Base-by-base conservation (phyloP, 2,113 vertebrate genomes). In the Psittacara wagleri region DNA sequence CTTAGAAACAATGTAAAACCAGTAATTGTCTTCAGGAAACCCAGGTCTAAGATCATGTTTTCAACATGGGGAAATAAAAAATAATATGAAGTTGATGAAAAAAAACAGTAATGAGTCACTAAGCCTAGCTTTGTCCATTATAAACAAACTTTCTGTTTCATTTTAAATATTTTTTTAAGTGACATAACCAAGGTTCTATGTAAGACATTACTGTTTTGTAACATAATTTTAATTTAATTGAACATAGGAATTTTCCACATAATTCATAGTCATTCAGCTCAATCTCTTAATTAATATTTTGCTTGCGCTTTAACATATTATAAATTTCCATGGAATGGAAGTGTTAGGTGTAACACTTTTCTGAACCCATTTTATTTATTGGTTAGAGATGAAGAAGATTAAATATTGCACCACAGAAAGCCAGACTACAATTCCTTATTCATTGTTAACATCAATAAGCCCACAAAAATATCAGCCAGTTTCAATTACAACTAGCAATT, bases 11-110 rank as follows among this genome's bases (percentile, higher is more conserved):
- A 52, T 3, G 1, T 31, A 62, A 24, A 63, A 90, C 29, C 7
- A 51, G 9, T 35, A 33, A 3, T 61, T 31, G 28, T 67, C 18
- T 73, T 79, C 31, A 66, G 33, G 13, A 68, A 91, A 77, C 4
- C 41, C 16, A 31, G 3, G 1, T 43, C 25, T 70, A 74, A 39
- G 16, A 52, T 10, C 11, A 61, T 20, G 12, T 25, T 62, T 73
- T 66, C 24, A 93, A 43, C 4, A 24, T 5, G 2, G 6, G 8
- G 5, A 0, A 1, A 12, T 31, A 59, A 35, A 49, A 31, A 35
- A 23, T 44, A 44, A 39, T 23, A 59, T 31, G 14, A 66, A 9
- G 27, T 41, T 49, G n/a, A 83, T 63, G 14, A 54, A 83, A 54
- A 39, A 4, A 68, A 11, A 0, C 8, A 57, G 31, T 39, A 19